phyloP scores from a whole-genome alignment of 2,888 invertebrate genomes.

The Eupsilia transversa region DNA sequence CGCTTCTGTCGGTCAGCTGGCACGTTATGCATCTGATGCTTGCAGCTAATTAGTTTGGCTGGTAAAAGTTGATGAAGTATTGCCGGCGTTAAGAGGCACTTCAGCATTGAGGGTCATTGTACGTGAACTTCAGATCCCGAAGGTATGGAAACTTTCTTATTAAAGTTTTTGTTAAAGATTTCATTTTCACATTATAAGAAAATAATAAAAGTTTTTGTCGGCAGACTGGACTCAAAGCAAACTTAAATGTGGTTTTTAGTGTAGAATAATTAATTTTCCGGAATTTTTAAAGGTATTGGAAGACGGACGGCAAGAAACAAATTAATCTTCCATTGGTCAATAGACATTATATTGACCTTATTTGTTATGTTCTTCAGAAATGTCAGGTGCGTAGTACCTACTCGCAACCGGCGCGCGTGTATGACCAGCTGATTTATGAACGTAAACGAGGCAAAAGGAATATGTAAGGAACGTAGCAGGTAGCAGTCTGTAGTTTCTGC shows the following conservation, averaged over 20 bases:
- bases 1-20: not conserved
- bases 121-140: conserved; percentile 1
- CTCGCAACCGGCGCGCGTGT: no score
- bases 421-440: no score
- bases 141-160: conserved; percentile 28
- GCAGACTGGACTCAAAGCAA: not conserved
- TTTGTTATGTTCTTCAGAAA: no score
- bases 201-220: conserved; percentile 1
- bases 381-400: no score
- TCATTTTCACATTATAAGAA: conserved; percentile 37
- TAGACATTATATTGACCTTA: no score
- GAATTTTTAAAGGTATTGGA: not conserved
- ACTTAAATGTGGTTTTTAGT: not conserved
- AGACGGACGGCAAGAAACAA: not conserved
- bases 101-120: conserved; percentile 9
- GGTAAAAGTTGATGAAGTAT: conserved; percentile 37
- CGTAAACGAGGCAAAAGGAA: no score
- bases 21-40: conserved; percentile 29
- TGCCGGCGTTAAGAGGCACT: conserved; percentile 4
- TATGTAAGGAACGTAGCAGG: no score
- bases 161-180: conserved; percentile 32
- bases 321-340: not conserved
- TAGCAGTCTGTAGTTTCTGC: no score
- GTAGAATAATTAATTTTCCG: not conserved
- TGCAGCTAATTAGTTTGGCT: conserved; percentile 52